phyloP scores from a whole-genome alignment of 1,140 invertebrate genomes.

The Drosophila ogumai region DNA sequence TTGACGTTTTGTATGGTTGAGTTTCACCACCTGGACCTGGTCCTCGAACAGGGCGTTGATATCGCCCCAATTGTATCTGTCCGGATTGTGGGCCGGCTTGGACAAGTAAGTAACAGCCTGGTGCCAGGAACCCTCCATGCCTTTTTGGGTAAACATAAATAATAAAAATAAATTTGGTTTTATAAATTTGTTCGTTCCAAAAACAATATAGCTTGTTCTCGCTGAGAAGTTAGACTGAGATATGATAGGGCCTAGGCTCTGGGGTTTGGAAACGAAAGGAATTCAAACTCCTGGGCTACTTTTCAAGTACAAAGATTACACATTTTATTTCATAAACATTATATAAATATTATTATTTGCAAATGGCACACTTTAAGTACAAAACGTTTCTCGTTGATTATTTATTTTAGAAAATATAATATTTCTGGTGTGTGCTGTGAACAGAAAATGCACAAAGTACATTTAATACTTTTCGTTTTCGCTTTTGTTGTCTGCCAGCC shows the following conservation, averaged over 20 bases:
- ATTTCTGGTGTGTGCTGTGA: conserved; percentile 41
- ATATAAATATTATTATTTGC: conserved; percentile 48
- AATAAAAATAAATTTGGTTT: neutral
- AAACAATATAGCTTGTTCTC: too few relatives aligned
- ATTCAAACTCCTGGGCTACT: neutral
- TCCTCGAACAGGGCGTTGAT: neutral
- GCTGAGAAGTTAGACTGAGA: neutral
- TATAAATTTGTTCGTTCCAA: neutral
- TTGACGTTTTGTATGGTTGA: too few relatives aligned
- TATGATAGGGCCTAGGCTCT: rapidly evolving
- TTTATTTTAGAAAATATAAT: conserved; percentile 16
- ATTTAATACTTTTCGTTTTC: conserved; percentile 67
- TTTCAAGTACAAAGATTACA: conserved; percentile 28
- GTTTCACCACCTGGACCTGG: neutral
- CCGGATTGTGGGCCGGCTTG: neutral
- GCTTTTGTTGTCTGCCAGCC: conserved; percentile 30
- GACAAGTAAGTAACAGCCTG: too few relatives aligned
- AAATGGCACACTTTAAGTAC: conserved; percentile 75
- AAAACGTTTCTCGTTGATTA: conserved; percentile 26
- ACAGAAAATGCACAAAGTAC: conserved; percentile 76
- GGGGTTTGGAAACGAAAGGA: too few relatives aligned
- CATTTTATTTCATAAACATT: conserved; percentile 42
- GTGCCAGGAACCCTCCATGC: neutral
- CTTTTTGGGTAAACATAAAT: too few relatives aligned
- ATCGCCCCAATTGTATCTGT: neutral